Conservation (phyloP, 2,888 invertebrate species). For the Physocephala rufipes region DNA sequence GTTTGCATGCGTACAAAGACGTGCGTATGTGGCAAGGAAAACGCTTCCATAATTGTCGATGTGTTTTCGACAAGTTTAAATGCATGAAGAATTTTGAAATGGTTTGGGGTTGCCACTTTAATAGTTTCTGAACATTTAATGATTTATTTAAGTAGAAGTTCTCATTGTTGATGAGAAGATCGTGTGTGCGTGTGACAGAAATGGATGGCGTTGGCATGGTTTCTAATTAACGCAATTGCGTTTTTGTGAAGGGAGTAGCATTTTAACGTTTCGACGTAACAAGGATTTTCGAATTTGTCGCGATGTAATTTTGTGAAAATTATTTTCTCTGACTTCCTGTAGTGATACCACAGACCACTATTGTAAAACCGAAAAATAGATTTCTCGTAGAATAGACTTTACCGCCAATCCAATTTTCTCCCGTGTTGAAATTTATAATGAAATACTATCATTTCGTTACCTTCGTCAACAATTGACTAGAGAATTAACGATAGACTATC, state of each 20-base stretch:
- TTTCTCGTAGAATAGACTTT: no score
- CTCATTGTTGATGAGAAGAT: background rate
- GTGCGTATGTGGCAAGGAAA: no score
- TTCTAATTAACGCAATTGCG: background rate
- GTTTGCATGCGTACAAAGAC: background rate
- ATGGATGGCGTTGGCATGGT: background rate
- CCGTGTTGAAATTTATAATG: no score
- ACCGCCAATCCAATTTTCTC: no score
- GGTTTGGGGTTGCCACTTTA: background rate
- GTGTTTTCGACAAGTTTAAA: conserved; percentile 8
- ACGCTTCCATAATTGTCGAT: background rate
- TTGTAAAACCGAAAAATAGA: no score
- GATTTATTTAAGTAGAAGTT: background rate
- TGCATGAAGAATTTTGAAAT: conserved; percentile 1
- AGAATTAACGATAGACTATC: no score
- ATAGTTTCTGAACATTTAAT: background rate
- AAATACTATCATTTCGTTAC: no score
- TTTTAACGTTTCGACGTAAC: background rate
- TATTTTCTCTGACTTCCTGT: background rate
- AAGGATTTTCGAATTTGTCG: background rate
- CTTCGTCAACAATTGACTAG: no score
- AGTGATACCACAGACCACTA: background rate
- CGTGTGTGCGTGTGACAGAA: background rate
- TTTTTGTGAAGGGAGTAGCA: background rate
- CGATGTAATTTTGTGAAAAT: conserved; percentile 6